A percentile compares a stretch with the other conserved stretches of the same genome.
Conservation (phyloP, 2,888 invertebrate species). For the Parochlus steinenii region DNA sequence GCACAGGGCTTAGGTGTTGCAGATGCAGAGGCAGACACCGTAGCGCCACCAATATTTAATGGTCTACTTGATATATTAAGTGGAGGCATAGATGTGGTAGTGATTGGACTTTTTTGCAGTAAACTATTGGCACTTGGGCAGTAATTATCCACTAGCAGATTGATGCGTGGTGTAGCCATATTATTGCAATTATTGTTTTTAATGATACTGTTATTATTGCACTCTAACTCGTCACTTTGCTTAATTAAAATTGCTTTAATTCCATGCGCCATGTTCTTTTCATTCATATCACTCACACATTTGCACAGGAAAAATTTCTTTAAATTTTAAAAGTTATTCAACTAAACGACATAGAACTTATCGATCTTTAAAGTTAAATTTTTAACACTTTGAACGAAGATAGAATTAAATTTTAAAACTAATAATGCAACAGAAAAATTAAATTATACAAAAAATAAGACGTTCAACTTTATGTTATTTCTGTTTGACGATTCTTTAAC, state of each 20-base stretch:
- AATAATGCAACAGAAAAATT: too few relatives aligned
- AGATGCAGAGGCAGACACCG: conserved; percentile 19
- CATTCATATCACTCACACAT: conserved; percentile 7
- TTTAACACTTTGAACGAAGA: too few relatives aligned
- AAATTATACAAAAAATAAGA: too few relatives aligned
- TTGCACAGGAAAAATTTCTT: too few relatives aligned
- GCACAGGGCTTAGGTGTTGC: conserved; percentile 20
- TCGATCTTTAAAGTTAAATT: too few relatives aligned
- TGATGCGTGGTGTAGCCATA: conserved; percentile 7
- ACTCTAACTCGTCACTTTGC: conserved; percentile 6
- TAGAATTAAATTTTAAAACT: too few relatives aligned
- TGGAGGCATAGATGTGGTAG: too few relatives aligned
- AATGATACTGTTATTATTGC: conserved; percentile 4
- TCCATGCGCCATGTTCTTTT: conserved; percentile 11
- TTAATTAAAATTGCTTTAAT: conserved; percentile 10
- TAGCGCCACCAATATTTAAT: conserved; percentile 19
- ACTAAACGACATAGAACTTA: too few relatives aligned
- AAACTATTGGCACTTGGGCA: conserved; percentile 1
- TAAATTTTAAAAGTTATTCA: too few relatives aligned
- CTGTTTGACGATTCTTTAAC: conserved; percentile 11
- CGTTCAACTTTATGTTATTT: too few relatives aligned
- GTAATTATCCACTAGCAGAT: conserved; percentile 1
- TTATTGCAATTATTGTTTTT: conserved; percentile 2
- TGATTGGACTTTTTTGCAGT: conserved; percentile 10
- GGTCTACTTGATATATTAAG: too few relatives aligned